Percentiles rank a stretch among this genome's conserved stretches.
Conservation (phyloP, 92 coral and sea anemone genomes). For the Porites lobata region DNA sequence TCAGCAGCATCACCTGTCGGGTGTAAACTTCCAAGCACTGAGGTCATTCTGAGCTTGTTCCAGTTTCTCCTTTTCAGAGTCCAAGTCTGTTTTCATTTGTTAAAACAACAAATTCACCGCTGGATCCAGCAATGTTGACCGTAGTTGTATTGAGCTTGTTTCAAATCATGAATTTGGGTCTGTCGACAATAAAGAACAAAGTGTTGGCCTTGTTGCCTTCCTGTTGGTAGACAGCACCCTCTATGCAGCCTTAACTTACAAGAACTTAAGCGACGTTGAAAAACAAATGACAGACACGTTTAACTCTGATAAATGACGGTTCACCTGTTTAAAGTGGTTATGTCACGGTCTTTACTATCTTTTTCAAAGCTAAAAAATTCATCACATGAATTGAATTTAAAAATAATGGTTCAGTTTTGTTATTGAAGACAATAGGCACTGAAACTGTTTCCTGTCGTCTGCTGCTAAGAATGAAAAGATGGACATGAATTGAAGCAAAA, state of each 20-base stretch:
- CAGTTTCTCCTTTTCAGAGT: conserved; percentile 94
- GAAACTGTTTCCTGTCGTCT: no score
- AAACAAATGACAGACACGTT: no score
- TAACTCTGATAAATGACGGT: no score
- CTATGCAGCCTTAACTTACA: neutral
- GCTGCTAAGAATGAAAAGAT: no score
- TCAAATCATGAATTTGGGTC: conserved; percentile 99
- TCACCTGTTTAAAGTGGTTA: no score
- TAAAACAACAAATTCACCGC: conserved; percentile 98
- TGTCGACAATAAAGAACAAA: conserved; percentile 53
- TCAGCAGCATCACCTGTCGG: conserved; percentile 86
- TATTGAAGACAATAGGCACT: no score
- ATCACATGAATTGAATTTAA: no score
- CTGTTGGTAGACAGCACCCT: neutral
- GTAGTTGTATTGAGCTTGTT: conserved; percentile 97
- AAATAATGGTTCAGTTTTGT: no score
- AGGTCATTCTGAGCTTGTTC: conserved; percentile 99
- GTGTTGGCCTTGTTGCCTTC: conserved; percentile 20
- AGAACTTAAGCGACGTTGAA: no score
- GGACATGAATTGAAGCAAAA: no score
- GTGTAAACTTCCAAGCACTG: conserved; percentile 99
- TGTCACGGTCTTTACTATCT: no score
- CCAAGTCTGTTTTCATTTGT: conserved; percentile 97
- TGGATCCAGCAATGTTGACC: conserved; percentile 96
- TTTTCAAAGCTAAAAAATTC: no score